A percentile compares a stretch with the other conserved stretches of the same genome.
Conservation (phyloP, 2,113 vertebrate genomes). For the Cynopterus brachyotis region DNA sequence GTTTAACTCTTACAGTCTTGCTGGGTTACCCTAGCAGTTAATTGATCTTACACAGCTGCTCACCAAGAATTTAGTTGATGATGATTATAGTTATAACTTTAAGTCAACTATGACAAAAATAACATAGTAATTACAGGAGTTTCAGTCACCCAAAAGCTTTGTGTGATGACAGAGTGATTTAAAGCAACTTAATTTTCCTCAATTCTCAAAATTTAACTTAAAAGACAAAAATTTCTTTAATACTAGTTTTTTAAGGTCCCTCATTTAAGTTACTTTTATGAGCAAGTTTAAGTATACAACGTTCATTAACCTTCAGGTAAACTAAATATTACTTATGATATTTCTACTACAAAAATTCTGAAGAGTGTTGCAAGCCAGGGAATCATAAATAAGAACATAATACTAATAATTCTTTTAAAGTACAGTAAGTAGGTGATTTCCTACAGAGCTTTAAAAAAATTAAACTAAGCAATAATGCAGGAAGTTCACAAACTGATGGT, state of each 20-base stretch:
- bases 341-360: constrained; percentile 26
- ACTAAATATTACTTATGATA: constrained; percentile 4
- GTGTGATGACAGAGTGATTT: constrained; percentile 59
- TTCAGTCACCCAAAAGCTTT: constrained; percentile 75
- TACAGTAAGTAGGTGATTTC: neutral
- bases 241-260: neutral
- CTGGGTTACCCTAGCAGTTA: constrained; percentile 83
- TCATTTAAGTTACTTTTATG: constrained; percentile 45
- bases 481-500: neutral
- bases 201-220: constrained; percentile 47
- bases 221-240: constrained; percentile 30
- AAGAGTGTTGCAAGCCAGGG: neutral
- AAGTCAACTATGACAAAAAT: constrained; percentile 82
- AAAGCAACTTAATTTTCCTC: constrained; percentile 48
- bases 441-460: neutral
- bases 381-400: neutral
- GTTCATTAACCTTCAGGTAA: constrained; percentile 5
- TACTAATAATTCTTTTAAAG: constrained; percentile 9
- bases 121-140: constrained; percentile 81
- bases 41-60: constrained; percentile 83
- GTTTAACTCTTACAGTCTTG: constrained; percentile 74
- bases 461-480: neutral
- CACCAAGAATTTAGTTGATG: constrained; percentile 80
- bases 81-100: constrained; percentile 83
- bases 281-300: constrained; percentile 27